Percentiles rank a stretch among this genome's conserved stretches.
phyloP scores from a whole-genome alignment of 2,888 invertebrate genomes.

The Lamellibrachia satsuma region DNA sequence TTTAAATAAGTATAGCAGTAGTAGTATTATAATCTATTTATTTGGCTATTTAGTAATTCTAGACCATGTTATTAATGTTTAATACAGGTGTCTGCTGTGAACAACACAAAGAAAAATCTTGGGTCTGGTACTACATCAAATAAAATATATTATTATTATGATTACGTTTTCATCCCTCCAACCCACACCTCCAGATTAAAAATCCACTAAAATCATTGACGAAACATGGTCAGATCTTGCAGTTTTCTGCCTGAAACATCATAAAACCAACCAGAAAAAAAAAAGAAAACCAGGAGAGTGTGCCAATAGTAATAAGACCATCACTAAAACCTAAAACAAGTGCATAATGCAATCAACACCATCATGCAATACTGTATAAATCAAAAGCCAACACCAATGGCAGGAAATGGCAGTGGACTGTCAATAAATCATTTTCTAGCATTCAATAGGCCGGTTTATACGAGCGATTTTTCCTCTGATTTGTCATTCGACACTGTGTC shows the following conservation, averaged over 20 bases:
- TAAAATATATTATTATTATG: too few relatives aligned
- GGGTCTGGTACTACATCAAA: too few relatives aligned
- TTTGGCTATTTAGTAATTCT: too few relatives aligned
- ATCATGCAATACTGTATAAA: background rate
- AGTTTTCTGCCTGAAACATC: background rate
- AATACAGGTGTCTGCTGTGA: too few relatives aligned
- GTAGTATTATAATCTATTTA: too few relatives aligned
- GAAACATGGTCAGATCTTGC: background rate
- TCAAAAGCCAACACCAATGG: background rate
- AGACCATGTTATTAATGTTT: too few relatives aligned
- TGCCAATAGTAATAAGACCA: background rate
- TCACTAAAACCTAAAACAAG: background rate
- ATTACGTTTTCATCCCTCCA: too few relatives aligned
- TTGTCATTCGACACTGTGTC: too few relatives aligned
- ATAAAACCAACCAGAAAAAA: background rate
- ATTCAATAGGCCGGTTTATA: background rate
- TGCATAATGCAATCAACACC: background rate
- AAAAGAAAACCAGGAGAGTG: background rate
- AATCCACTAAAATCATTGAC: background rate
- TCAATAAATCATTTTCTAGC: background rate
- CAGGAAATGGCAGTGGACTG: background rate
- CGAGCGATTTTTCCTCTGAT: too few relatives aligned
- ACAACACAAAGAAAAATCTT: too few relatives aligned
- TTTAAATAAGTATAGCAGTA: too few relatives aligned
- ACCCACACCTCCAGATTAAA: background rate